Evolutionary conservation across 2,888 invertebrate species (phyloP), one percentile per base, ranked within the genome.

Genomic region (Drosophila acutilabella): DNA sequence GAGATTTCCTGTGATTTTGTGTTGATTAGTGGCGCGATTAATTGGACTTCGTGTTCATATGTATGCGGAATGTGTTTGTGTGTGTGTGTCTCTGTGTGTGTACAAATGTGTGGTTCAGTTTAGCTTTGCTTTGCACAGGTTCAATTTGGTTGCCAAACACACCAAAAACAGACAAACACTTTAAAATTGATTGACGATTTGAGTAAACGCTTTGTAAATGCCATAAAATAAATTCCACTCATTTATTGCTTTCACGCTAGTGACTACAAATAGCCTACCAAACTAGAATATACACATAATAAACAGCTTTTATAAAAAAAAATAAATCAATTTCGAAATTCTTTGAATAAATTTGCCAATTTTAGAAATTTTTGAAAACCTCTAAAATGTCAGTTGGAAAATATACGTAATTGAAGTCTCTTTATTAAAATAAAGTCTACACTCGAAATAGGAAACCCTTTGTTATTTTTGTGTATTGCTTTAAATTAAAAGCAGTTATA

Each of bases 1-100:
- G 61, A 65, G 69, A 74, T 71, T 84, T 71, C 69, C 64, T 65
- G 56, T 74, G 86, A 79, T 79, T 82, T 72, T 56, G 45, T 70
- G 61, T 61, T 86, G 86, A 74, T 81, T 74, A 85, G 69, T 71
- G 66, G 48, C 54, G 78, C 71, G 74, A 87, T 81, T 87, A 74
- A 78, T 78, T 69, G 60, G 65, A 69, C 56, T 71, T 30, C 20
- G 41, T 47, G 18, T 36, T 1, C 36, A 36, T 11, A 36, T 47
- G 18, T 52, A n/a, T 13, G 38, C 23, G 23, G 1, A 4, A 20
- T 44, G 38, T n/a, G 10, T 33, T 16, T 16, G 6, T 36, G 36
- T 54, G 47, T 38, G 11, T 50, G 8, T 20, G 30, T 38, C 33
- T 18, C 8, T 36, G 44, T 20, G 20, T 14, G 57, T 38, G 10